A percentile compares a stretch with the other conserved stretches of the same genome.
phyloP scores from a whole-genome alignment of 2,888 invertebrate species.

The Podotricha telesiphe region DNA sequence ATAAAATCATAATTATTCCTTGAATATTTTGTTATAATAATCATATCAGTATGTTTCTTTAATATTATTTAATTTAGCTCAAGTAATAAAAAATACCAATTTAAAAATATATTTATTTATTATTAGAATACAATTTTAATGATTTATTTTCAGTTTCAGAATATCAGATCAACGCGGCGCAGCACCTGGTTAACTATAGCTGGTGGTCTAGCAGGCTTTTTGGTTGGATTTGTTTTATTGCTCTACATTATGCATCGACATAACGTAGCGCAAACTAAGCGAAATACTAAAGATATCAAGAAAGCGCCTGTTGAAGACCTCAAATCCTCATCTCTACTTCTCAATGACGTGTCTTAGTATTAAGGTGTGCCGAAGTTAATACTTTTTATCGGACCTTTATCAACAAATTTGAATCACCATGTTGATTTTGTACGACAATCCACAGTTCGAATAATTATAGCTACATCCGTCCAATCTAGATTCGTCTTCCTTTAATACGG shows the following conservation, averaged over 20 bases:
- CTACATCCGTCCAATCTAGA: constrained; percentile 12
- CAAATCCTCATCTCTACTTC: constrained; percentile 61
- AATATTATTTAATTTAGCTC: too few species aligned
- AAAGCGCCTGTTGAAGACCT: constrained; percentile 60
- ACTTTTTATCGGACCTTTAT: background rate
- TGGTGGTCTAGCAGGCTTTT: constrained; percentile 74
- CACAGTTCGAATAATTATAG: background rate
- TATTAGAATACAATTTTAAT: background rate
- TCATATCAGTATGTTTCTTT: background rate
- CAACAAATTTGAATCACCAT: constrained; percentile 1
- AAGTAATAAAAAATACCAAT: too few species aligned
- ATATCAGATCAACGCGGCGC: constrained; percentile 59
- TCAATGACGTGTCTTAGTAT: constrained; percentile 55
- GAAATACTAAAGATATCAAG: constrained; percentile 60
- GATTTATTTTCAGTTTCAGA: constrained; percentile 59
- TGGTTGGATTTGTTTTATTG: constrained; percentile 73
- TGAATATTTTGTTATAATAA: background rate
- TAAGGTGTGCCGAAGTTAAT: constrained; percentile 33
- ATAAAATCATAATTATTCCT: background rate
- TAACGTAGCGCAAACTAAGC: constrained; percentile 74
- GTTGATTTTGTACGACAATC: background rate
- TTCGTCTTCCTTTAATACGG: background rate
- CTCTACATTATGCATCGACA: constrained; percentile 77
- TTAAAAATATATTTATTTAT: too few species aligned
- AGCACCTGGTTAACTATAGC: constrained; percentile 77